These are phyloP conservation scores for Rhea pennata DNA, from an alignment of 2,113 vertebrate genomes.

Conservation along the genomic window DNA sequence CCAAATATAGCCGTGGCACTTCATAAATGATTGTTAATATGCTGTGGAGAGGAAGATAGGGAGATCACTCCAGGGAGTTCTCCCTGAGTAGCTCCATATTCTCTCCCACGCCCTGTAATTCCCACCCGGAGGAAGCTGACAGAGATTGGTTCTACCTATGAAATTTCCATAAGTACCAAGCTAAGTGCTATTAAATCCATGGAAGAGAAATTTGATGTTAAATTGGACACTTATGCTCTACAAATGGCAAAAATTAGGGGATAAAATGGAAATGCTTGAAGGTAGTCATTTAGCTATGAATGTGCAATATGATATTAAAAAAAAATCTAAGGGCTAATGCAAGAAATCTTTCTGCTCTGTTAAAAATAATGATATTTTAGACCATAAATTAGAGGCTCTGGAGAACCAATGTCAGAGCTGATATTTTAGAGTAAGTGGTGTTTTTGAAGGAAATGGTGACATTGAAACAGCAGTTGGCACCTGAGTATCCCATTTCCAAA, in stretches of 20 bases:
- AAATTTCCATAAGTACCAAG: slow-evolving; percentile 66
- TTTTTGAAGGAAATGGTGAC: rapidly evolving
- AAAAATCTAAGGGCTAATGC: not conserved
- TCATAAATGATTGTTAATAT: slow-evolving; percentile 29
- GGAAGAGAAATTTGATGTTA: slow-evolving; percentile 62
- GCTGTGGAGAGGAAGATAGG: not conserved
- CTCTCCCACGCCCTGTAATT: slow-evolving; percentile 41
- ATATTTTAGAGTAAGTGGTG: not conserved
- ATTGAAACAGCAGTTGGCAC: not conserved
- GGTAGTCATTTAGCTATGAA: slow-evolving; percentile 27
- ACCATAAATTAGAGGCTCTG: slow-evolving; percentile 20
- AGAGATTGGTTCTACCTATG: slow-evolving; percentile 53
- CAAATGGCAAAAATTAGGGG: slow-evolving; percentile 46
- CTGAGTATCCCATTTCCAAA: not conserved
- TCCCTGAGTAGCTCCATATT: slow-evolving; percentile 48
- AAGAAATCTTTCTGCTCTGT: slow-evolving; percentile 31
- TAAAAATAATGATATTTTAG: slow-evolving; percentile 42
- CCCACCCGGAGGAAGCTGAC: slow-evolving; percentile 56
- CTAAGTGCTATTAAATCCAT: slow-evolving; percentile 65
- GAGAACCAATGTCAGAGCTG: not conserved
- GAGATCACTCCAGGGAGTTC: slow-evolving; percentile 38
- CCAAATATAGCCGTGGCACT: not conserved
- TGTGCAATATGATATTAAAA: not conserved
- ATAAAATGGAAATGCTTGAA: slow-evolving; percentile 61
- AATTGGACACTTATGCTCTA: slow-evolving; percentile 54